A percentile compares a stretch with the other conserved stretches of the same genome.
phyloP scores from a whole-genome alignment of 1,140 invertebrate species.

The Caenorhabditis latens region DNA sequence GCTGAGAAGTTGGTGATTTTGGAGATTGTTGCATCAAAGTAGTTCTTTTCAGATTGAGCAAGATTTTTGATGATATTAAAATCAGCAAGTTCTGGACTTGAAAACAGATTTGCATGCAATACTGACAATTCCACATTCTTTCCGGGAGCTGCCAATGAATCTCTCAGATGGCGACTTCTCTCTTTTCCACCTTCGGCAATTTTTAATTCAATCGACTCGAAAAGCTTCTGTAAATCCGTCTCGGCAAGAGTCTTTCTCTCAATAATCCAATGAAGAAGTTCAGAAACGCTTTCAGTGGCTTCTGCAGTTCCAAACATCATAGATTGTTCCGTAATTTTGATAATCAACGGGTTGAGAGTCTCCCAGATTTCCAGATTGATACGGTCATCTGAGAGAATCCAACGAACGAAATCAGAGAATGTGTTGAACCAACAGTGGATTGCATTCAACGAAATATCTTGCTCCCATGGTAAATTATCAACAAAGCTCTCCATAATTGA shows the following conservation, averaged over 20 bases:
- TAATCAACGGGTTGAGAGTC: neutral
- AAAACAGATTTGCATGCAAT: neutral
- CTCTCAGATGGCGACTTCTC: neutral
- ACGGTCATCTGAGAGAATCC: neutral
- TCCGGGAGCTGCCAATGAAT: neutral
- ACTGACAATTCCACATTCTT: neutral
- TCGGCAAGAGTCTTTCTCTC: neutral
- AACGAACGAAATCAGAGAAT: slow-evolving; percentile 3
- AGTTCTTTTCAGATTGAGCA: neutral
- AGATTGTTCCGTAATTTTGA: neutral
- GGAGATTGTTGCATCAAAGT: neutral
- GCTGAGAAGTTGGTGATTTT: neutral
- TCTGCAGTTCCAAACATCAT: neutral
- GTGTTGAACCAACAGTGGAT: slow-evolving; percentile 6
- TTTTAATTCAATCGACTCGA: neutral
- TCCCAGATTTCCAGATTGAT: neutral
- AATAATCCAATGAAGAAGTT: slow-evolving; percentile 11
- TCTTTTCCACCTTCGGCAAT: neutral
- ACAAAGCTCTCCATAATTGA: slow-evolving; percentile 13
- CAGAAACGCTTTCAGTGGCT: neutral
- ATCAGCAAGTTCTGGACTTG: neutral
- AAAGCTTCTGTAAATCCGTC: neutral
- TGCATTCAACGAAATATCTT: neutral
- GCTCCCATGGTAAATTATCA: slow-evolving; percentile 4
- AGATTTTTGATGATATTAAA: slow-evolving; percentile 4